phyloP scores from a whole-genome alignment of 2,113 vertebrate genomes.

The Phocoena phocoena region DNA sequence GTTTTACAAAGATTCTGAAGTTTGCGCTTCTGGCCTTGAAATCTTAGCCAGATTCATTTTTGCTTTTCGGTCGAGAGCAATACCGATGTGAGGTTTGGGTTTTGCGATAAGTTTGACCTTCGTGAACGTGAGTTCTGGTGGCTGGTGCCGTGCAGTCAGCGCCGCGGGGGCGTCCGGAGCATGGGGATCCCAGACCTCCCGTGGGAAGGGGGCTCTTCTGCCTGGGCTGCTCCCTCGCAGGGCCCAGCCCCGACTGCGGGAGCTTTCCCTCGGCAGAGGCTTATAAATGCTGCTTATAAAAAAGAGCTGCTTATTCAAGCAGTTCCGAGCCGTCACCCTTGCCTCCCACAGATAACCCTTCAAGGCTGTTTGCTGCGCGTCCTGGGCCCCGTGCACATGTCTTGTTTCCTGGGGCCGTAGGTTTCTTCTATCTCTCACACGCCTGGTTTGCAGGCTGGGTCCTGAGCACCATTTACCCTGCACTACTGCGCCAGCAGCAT shows the following conservation, averaged over 20 bases:
- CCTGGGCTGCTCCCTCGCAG: not conserved
- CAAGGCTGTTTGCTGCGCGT: fast-evolving
- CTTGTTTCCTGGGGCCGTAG: not conserved
- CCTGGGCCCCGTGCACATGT: not conserved
- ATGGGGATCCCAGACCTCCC: not conserved
- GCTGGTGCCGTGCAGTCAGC: fast-evolving
- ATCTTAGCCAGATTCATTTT: not conserved
- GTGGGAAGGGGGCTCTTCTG: not conserved
- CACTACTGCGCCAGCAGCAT: no score
- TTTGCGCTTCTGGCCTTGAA: not conserved
- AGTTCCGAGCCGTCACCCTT: not conserved
- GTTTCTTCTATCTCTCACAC: not conserved
- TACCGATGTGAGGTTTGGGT: not conserved
- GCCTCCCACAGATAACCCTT: no score
- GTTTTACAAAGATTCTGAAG: not conserved
- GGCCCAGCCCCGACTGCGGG: not conserved
- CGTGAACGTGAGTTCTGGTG: not conserved
- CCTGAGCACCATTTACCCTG: not conserved
- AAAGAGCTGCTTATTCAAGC: not conserved
- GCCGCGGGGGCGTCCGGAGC: not conserved
- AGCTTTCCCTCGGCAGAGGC: not conserved
- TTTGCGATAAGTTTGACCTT: not conserved
- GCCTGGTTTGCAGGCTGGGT: not conserved
- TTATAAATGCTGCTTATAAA: not conserved
- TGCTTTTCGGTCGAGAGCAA: not conserved